These are phyloP conservation scores for Cylloceria caligata DNA, from an alignment of 2,888 invertebrate species.

Conservation along the genomic window DNA sequence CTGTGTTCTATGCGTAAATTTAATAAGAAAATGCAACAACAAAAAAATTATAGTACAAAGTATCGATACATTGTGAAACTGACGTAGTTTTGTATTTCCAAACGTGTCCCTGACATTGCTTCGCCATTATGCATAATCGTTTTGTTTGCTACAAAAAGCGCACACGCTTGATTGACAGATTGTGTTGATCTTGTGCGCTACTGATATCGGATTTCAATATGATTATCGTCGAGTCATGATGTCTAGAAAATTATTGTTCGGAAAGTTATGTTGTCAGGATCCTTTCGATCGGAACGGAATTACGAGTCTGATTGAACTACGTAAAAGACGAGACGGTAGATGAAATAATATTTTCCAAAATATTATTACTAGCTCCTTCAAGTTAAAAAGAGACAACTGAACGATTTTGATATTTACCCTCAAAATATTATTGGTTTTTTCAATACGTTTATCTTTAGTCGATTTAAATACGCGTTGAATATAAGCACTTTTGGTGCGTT, in stretches of 20 bases:
- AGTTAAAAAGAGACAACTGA: neutral
- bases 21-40: neutral
- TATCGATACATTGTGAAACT: constrained; percentile 31
- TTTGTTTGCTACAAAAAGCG: constrained; percentile 1
- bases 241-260: too few relatives aligned
- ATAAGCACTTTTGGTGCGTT: too few relatives aligned
- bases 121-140: neutral
- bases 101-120: constrained; percentile 38
- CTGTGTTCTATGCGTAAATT: neutral
- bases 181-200: neutral
- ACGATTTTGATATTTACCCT: constrained; percentile 1
- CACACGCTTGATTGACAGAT: constrained; percentile 42
- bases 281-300: neutral
- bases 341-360: constrained; percentile 4
- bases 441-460: too few relatives aligned
- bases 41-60: neutral
- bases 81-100: constrained; percentile 66
- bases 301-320: constrained; percentile 12
- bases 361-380: neutral
- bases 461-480: too few relatives aligned
- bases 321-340: constrained; percentile 7
- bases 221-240: constrained; percentile 25
- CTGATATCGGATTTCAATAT: constrained; percentile 40
- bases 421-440: too few relatives aligned
- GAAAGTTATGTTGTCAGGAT: constrained; percentile 26